Evolutionary conservation across 1,140 invertebrate species (phyloP).

Genomic region (Megalopta genalis): DNA sequence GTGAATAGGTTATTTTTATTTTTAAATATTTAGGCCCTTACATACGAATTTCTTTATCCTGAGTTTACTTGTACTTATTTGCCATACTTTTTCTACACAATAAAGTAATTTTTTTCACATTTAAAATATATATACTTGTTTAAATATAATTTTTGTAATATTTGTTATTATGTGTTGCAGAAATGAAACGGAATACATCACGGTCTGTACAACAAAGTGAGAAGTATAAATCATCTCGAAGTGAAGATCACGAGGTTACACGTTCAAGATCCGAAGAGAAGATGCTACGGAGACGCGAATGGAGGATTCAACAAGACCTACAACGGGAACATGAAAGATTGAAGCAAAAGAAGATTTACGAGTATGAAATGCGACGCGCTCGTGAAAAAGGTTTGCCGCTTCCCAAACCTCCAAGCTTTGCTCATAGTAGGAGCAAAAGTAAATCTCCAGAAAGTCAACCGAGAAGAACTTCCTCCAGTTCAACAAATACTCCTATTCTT

Average conservation of each 20-base stretch:
- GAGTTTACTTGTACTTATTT: neutral
- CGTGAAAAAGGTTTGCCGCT: constrained; percentile 24
- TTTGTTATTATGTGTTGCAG: neutral
- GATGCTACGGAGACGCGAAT: constrained; percentile 47
- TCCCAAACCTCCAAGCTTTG: neutral
- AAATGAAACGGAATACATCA: constrained; percentile 33
- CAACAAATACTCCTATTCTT: constrained; percentile 45
- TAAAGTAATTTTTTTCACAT: neutral
- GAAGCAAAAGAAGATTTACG: constrained; percentile 52
- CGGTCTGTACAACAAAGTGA: constrained; percentile 8
- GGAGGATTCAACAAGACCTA: constrained; percentile 49
- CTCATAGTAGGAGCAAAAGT: constrained; percentile 41
- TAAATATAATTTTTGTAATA: too few species aligned
- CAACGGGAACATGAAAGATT: constrained; percentile 48
- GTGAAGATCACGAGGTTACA: constrained; percentile 14
- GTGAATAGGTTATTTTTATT: neutral
- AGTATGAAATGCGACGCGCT: constrained; percentile 50
- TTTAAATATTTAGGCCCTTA: neutral
- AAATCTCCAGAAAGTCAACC: constrained; percentile 30
- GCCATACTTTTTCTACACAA: neutral
- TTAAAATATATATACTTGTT: neutral
- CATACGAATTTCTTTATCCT: neutral
- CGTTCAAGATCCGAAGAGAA: constrained; percentile 45
- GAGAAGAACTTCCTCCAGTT: constrained; percentile 23
- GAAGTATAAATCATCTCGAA: constrained; percentile 20